Evolutionary conservation across 2,888 invertebrate genomes (phyloP), one percentile per base, ranked within the genome.

Genomic region (Phoenoteleia sp.): DNA sequence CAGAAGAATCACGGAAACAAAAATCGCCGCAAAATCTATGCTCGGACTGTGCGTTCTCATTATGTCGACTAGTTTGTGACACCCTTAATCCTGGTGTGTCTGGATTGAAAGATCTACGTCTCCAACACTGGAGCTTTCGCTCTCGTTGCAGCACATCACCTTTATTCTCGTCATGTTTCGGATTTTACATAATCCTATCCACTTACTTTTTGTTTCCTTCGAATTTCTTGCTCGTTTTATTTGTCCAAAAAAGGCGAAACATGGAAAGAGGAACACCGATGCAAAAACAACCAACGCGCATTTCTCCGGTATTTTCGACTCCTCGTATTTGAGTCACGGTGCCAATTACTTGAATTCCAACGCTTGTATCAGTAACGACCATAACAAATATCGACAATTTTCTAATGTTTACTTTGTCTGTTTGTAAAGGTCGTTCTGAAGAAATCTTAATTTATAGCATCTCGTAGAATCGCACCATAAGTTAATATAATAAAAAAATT

Each of bases 171-270:
- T 79, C 84, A 79, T 79, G 79, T 67, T 72, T 54, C 54, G 21
- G 47, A 79, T 79, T 84, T 84, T 84, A 49, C 84, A 79, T 83
- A 83, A 77, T 74, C 77, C 74, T 27, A 79, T 79, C 45, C 27
- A 21, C 52, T 60, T 58, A 60, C 74, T 83, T 67, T 79, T 79
- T 67, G 54, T 74, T 79, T 79, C 36, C 56, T 25, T 54, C 29
- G 74, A 62, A 60, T 71, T 66, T 79, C 62, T 67, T 69, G 60
- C 52, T 79, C 47, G 49, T 56, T 83, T 36, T 19, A 29, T 13
- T 42, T 45, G 33, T 58, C 45, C 15, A 64, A 66, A 77, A 56
- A 77, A 33, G 5, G n/a, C 11, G 47, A 47, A 1, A 7, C 23
- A 49, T n/a, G 23, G 7, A 80, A 42, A 54, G 45, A 45, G 58